Evolutionary conservation across 2,888 invertebrate species (phyloP).

Genomic region (Apodemia hepburni): DNA sequence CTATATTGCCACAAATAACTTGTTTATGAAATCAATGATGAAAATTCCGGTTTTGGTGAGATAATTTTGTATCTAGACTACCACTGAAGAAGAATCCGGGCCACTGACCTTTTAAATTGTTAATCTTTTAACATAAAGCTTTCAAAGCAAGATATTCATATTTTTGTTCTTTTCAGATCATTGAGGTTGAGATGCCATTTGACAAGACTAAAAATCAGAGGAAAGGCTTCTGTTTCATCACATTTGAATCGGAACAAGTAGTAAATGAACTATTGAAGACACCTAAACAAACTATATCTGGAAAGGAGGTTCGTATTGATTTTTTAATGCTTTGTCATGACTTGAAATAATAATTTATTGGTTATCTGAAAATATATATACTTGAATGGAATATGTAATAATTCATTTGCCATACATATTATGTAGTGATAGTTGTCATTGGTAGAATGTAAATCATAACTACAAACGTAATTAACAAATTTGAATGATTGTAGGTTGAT

Average conservation of each 20-base stretch:
- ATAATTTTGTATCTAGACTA: slow-evolving; percentile 52
- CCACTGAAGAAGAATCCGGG: slow-evolving; percentile 67
- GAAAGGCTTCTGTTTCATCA: slow-evolving; percentile 98
- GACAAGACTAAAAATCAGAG: slow-evolving; percentile 98
- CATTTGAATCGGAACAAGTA: slow-evolving; percentile 97
- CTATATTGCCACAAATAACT: too few relatives aligned
- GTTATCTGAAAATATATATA: too few relatives aligned
- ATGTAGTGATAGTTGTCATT: too few relatives aligned
- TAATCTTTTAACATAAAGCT: slow-evolving; percentile 31
- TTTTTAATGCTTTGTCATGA: not conserved
- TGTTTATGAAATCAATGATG: slow-evolving; percentile 47
- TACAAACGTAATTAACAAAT: too few relatives aligned
- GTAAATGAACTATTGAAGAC: slow-evolving; percentile 95
- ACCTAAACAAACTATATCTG: slow-evolving; percentile 95
- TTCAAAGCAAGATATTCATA: not conserved
- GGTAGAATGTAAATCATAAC: too few relatives aligned
- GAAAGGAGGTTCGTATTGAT: slow-evolving; percentile 87
- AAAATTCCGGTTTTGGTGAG: slow-evolving; percentile 75
- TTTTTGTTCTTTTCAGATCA: slow-evolving; percentile 83
- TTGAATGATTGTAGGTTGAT: slow-evolving; percentile 83
- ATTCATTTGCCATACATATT: too few relatives aligned
- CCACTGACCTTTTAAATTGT: slow-evolving; percentile 50
- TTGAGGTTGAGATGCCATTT: slow-evolving; percentile 97
- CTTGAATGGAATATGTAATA: too few relatives aligned
- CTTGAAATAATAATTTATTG: not conserved